phyloP scores from a whole-genome alignment of 2,113 vertebrate genomes.

The Mormoops blainvillei region DNA sequence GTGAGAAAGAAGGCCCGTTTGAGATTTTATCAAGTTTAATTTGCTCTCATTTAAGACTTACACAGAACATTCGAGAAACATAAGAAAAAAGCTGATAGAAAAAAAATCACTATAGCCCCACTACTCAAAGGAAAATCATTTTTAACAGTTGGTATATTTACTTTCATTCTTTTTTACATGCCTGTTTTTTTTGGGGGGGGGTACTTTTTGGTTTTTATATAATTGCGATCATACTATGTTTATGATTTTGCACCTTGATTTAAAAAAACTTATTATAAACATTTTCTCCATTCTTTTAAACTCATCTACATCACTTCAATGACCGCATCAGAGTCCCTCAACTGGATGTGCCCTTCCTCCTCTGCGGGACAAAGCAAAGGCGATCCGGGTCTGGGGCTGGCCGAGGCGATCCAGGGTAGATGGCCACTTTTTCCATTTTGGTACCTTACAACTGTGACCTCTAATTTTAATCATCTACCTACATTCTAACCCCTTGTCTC shows the following conservation, averaged over 20 bases:
- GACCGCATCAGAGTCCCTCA: background rate
- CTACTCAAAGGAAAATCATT: background rate
- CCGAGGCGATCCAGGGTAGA: background rate
- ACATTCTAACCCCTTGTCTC: background rate
- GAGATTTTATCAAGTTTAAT: constrained; percentile 17
- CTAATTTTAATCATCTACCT: background rate
- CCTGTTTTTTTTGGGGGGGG: background rate
- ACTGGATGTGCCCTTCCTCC: background rate
- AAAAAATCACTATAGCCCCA: background rate
- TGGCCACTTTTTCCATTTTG: background rate
- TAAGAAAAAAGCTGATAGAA: background rate
- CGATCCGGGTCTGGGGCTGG: background rate
- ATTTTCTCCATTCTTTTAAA: constrained; percentile 13
- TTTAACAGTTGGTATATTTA: background rate
- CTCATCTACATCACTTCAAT: background rate
- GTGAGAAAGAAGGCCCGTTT: background rate
- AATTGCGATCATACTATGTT: background rate
- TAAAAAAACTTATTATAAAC: background rate
- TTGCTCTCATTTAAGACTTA: background rate
- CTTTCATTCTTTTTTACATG: background rate
- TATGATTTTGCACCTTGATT: background rate
- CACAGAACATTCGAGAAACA: background rate
- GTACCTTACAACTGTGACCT: background rate
- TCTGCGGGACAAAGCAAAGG: background rate
- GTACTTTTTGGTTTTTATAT: background rate